Base-by-base conservation (phyloP, 2,888 invertebrate genomes). In the Carabus problematicus region DNA sequence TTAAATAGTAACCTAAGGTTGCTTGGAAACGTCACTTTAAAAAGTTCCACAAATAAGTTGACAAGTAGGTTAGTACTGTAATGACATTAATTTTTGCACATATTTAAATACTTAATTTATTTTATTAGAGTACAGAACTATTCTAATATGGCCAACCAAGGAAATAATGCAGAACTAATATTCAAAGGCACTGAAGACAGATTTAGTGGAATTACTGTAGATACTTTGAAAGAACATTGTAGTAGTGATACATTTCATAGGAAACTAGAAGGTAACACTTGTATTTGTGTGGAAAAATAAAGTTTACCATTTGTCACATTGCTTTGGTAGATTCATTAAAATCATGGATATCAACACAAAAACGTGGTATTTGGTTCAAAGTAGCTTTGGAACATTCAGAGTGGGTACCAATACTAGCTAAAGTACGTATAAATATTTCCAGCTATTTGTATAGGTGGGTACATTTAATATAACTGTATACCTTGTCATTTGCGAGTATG, bases 341-440 rank as follows among this genome's bases (percentile, higher is more conserved):
- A 45, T 82, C 83, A 74, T 95, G 94, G 94, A 81, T 76, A 52
- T 80, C 84, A 49, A 85, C 86, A 62, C 86, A 87, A 9, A 87
- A 85, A 74, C 84, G 92, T 68, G 89, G 91, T 29, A 88, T 94
- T 74, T 95, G 95, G 95, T 94, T 95, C 78, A 88, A 88, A 78
- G 89, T 95, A 0, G 82, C 87, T 76, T 86, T 89, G 49, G 82
- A 87, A 71, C 87, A 93, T 76, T 84, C 91, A 3, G 85, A 85
- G 12, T 92, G 92, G 91, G 87, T 95, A 43, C 94, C 94, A 12
- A 77, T 89, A 72, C 82, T 95, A 72, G 87, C 89, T 6, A 85
- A 89, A 82, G 91, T 91, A 82, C 77, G 74, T 77, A 47, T 67
- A 43, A 56, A 42, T 29, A 40, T 45, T 64, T 3, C 40, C 12